Conservation (phyloP, 2,113 vertebrate species). For the Oxygymnocypris stewartii region DNA sequence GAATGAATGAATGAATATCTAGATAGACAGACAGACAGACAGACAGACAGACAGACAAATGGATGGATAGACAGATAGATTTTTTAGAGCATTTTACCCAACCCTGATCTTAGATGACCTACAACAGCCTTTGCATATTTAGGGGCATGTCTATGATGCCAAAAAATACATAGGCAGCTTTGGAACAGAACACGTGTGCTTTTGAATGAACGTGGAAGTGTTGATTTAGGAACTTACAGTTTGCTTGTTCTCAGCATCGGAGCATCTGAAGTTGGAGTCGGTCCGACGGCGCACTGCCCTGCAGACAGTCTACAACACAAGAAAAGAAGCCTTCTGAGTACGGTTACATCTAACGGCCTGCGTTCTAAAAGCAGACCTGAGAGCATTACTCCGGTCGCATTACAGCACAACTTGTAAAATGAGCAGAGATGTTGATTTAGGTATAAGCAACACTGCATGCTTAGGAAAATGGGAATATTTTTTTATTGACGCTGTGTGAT, state of each 20-base stretch:
- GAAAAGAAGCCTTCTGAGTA: constrained; percentile 23
- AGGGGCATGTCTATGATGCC: not conserved
- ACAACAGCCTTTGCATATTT: not conserved
- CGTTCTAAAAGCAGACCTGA: not conserved
- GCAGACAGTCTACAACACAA: constrained; percentile 64
- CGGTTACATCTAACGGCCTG: not conserved
- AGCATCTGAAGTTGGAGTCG: constrained; percentile 57
- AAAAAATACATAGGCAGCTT: not conserved
- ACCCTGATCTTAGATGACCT: not conserved
- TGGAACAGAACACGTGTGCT: not conserved
- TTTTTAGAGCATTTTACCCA: not conserved
- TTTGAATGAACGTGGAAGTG: not conserved
- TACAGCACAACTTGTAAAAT: not conserved
- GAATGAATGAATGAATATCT: too few relatives aligned
- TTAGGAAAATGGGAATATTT: not conserved
- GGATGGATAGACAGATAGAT: not conserved
- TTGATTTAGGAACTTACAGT: constrained; percentile 63
- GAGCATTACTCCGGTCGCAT: not conserved
- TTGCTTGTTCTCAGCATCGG: constrained; percentile 64
- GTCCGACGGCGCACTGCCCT: constrained; percentile 51
- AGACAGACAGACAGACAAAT: not conserved
- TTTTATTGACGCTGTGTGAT: constrained; percentile 38
- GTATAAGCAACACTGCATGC: not conserved
- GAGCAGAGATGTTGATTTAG: not conserved
- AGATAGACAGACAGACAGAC: not conserved